Base-by-base conservation (phyloP, 1,140 invertebrate species). In the Contarinia nasturtii region DNA sequence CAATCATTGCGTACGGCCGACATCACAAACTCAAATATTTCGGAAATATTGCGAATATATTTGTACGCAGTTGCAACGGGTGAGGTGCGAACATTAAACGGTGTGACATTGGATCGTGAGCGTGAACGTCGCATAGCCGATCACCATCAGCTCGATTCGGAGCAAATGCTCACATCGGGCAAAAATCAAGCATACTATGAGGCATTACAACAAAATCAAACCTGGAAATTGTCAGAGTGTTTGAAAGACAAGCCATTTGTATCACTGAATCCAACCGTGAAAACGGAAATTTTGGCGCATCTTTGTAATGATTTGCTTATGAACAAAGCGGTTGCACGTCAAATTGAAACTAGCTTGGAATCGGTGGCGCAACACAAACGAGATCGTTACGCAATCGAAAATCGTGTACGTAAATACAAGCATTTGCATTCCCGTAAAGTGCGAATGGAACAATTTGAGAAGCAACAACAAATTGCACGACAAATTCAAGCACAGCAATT, bases 281-380 rank as follows among this genome's bases (percentile, higher is more conserved):
- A 95, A 61, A 79, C 86, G 0, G 77, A 82, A 49, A 86, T 94
- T 58, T 64, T 95, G 27, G 84, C 82, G 2, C 91, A 86, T 64
- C 71, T 96, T 2, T 94, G 90, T 66, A 89, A 96, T 67, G 90
- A 96, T 67, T 70, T 96, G 53, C 68, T 94, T 42, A 86, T 90
- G 64, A 92, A 91, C 61, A 90, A 91, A 67, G 76, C 83, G 37
- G 80, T 94, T 51, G 71, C 86, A 52, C 69, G 77, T 12, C 83
- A 86, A 65, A 79, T 88, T 43, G 84, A 88, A 51, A 73, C 69
- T 19, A 78, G 81, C 34, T 66, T 86, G 27, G 82, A 86, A 48
- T 80, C 73, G 36, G 76, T 82, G 15, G 76, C 76, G 42, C 79
- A 83, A 54, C 69, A 82, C 43, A 75, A 77, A 49, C 80, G 82